phyloP scores from a whole-genome alignment of 2,888 invertebrate genomes.

The Chelonus formosanus region DNA sequence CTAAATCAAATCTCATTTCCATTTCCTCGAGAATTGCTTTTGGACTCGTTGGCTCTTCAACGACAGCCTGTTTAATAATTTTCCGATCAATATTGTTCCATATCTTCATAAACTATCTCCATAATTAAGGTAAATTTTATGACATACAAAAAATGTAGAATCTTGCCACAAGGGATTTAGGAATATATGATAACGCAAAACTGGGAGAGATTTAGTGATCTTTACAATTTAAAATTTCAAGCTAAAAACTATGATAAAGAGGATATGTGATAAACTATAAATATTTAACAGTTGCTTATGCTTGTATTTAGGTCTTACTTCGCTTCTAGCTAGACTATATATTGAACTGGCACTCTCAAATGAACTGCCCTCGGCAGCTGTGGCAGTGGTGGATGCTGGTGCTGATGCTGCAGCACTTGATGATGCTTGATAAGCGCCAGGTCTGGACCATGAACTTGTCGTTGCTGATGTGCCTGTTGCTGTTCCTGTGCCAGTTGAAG shows the following conservation, averaged over 20 bases:
- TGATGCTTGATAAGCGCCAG: constrained; percentile 59
- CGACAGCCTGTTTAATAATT: constrained; percentile 51
- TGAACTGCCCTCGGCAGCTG: constrained; percentile 77
- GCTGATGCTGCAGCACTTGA: constrained; percentile 53
- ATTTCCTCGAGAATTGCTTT: constrained; percentile 56
- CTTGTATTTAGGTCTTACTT: constrained; percentile 61
- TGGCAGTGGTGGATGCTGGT: constrained; percentile 58
- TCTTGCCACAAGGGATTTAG: no score
- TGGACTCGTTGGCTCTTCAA: constrained; percentile 59
- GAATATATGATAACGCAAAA: not conserved
- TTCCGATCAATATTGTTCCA: not conserved
- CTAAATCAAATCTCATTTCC: constrained; percentile 47
- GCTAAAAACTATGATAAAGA: no score
- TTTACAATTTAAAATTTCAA: not conserved
- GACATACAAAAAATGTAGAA: no score
- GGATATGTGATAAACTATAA: no score
- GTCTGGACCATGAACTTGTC: constrained; percentile 67
- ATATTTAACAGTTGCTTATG: no score
- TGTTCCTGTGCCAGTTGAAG: constrained; percentile 68
- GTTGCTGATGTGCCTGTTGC: constrained; percentile 60
- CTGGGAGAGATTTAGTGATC: not conserved
- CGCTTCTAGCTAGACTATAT: constrained; percentile 79
- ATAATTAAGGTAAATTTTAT: not conserved
- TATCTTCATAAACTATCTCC: no score
- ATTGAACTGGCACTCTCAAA: constrained; percentile 87